Percentiles rank a stretch among this genome's conserved stretches.
Conservation (phyloP, 2,113 vertebrate genomes). For the Gambusia affinis region DNA sequence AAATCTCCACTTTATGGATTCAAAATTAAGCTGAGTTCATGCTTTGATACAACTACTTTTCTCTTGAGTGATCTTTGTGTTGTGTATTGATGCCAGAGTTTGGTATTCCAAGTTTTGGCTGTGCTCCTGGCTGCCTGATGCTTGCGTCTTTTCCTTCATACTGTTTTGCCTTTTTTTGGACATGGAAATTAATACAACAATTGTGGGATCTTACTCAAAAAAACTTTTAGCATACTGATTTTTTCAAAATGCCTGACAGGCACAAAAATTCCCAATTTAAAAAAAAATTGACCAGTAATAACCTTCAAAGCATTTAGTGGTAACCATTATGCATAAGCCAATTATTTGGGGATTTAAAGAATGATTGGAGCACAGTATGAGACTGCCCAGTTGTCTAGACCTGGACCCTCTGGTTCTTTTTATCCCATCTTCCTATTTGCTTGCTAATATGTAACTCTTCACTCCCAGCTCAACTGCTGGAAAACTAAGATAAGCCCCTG, state of each 20-base stretch:
- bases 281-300: slow-evolving; percentile 30
- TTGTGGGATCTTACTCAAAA: background rate
- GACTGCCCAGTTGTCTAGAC: slow-evolving; percentile 28
- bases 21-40: background rate
- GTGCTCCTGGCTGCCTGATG: no score
- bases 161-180: no score
- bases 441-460: slow-evolving; percentile 67
- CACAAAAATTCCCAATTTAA: background rate
- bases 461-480: slow-evolving; percentile 43
- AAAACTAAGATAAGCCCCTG: slow-evolving; percentile 61
- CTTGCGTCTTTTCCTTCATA: no score
- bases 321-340: slow-evolving; percentile 33
- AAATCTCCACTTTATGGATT: background rate
- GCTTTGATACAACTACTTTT: background rate
- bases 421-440: slow-evolving; percentile 31
- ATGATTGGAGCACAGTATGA: slow-evolving; percentile 26
- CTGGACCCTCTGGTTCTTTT: slow-evolving; percentile 35
- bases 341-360: slow-evolving; percentile 32
- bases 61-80: background rate
- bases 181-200: background rate
- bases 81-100: background rate
- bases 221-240: background rate
- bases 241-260: slow-evolving; percentile 6
- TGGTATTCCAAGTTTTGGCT: background rate
- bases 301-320: slow-evolving; percentile 28